These are phyloP conservation scores for Pseudolycoriella hygida DNA, from an alignment of 2,888 invertebrate genomes.

Conservation along the genomic window DNA sequence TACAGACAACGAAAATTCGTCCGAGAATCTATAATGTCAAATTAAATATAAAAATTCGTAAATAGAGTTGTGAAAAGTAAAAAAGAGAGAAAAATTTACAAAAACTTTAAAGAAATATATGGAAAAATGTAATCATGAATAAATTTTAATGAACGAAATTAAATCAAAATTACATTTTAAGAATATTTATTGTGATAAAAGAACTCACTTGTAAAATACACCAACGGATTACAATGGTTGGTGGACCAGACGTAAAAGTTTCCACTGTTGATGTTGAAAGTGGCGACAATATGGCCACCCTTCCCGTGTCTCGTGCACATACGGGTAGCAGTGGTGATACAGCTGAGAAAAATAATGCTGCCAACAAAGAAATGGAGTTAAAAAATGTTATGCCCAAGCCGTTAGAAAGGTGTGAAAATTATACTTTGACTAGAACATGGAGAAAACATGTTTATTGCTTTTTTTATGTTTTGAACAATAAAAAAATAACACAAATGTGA, in stretches of 20 bases:
- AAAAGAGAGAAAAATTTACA: background rate
- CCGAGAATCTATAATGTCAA: background rate
- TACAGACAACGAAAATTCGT: background rate
- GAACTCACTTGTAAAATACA: no score
- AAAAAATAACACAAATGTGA: no score
- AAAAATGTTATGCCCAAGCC: constrained; percentile 73
- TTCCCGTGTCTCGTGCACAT: constrained; percentile 62
- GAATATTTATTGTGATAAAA: background rate
- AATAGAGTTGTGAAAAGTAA: background rate
- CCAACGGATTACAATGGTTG: constrained; percentile 31
- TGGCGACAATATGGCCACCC: constrained; percentile 76
- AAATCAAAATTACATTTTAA: background rate
- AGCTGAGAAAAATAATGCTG: constrained; percentile 65
- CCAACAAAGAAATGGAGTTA: constrained; percentile 74
- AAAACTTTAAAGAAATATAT: background rate
- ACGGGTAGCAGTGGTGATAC: constrained; percentile 45
- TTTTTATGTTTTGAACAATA: no score
- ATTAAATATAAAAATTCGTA: background rate
- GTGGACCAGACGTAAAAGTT: constrained; percentile 68
- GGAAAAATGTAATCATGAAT: background rate
- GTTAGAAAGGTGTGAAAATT: constrained; percentile 53
- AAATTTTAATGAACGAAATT: background rate
- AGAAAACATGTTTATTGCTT: no score
- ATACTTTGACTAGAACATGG: no score
- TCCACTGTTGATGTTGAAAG: constrained; percentile 76